Percentiles rank a stretch among this genome's conserved stretches.
These are phyloP conservation scores for Stenotaenia linearis DNA, from an alignment of 2,888 invertebrate species.

Conservation along the genomic window DNA sequence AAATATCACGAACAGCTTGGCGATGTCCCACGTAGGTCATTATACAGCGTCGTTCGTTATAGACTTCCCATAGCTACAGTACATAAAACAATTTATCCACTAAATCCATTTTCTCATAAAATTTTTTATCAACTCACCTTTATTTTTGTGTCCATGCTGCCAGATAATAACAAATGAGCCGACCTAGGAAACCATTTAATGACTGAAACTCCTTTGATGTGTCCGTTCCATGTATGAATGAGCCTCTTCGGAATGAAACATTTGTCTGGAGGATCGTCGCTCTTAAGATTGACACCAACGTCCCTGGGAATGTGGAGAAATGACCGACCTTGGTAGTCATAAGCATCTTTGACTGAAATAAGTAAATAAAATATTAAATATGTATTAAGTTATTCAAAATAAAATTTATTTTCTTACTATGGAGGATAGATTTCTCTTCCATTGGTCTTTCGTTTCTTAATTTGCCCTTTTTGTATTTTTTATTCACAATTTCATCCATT, in stretches of 20 bases:
- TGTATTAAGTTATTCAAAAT: background rate
- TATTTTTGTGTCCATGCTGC: conserved; percentile 93
- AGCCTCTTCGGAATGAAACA: conserved; percentile 95
- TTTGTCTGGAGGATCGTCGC: conserved; percentile 82
- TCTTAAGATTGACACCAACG: conserved; percentile 79
- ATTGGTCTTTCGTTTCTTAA: conserved; percentile 83
- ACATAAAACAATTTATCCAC: background rate
- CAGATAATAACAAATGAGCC: conserved; percentile 89
- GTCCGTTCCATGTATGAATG: conserved; percentile 94
- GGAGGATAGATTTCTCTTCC: conserved; percentile 91
- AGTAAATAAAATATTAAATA: background rate
- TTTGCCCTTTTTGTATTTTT: conserved; percentile 80
- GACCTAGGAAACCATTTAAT: conserved; percentile 91
- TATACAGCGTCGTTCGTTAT: conserved; percentile 84
- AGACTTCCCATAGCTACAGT: conserved; percentile 90
- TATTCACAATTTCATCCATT: conserved; percentile 86
- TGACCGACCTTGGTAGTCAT: conserved; percentile 95
- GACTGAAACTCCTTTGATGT: conserved; percentile 91
- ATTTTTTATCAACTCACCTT: conserved; percentile 58
- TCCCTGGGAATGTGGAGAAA: conserved; percentile 90
- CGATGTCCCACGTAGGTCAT: conserved; percentile 93
- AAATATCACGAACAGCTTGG: conserved; percentile 92
- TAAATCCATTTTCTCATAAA: background rate
- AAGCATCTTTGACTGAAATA: conserved; percentile 74
- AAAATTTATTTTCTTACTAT: conserved; percentile 59